Conservation (phyloP, 1,140 invertebrate species). For the Vanessa atalanta region DNA sequence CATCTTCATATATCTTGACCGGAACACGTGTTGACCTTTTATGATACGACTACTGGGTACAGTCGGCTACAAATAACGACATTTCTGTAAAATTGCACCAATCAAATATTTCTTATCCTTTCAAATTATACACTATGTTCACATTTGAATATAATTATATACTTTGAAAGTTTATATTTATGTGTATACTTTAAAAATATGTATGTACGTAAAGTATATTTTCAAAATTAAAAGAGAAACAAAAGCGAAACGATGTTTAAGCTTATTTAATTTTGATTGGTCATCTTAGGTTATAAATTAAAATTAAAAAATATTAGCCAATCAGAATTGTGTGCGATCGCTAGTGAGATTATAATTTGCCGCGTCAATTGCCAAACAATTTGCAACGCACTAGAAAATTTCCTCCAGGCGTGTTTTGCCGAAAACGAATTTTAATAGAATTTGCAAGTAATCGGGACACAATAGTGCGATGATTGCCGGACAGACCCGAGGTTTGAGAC, state of each 20-base stretch:
- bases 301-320: neutral
- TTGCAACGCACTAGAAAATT: constrained; percentile 36
- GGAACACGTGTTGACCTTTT: constrained; percentile 29
- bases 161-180: too few relatives aligned
- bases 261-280: neutral
- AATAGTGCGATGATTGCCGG: constrained; percentile 64
- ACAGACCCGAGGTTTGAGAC: constrained; percentile 37
- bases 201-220: neutral
- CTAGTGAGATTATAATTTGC: constrained; percentile 18
- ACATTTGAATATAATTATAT: too few relatives aligned
- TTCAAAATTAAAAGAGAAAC: neutral
- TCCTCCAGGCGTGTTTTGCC: constrained; percentile 30
- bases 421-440: constrained; percentile 49
- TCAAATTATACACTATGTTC: too few relatives aligned
- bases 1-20: constrained; percentile 58
- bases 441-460: constrained; percentile 73
- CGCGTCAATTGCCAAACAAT: constrained; percentile 41
- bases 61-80: neutral
- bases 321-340: neutral
- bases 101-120: neutral
- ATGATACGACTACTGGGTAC: constrained; percentile 15
- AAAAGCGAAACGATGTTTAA: neutral
- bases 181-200: neutral
- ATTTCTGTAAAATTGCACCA: neutral
- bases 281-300: neutral